Conservation (phyloP, 2,113 vertebrate species). For the Burhinus bistriatus region DNA sequence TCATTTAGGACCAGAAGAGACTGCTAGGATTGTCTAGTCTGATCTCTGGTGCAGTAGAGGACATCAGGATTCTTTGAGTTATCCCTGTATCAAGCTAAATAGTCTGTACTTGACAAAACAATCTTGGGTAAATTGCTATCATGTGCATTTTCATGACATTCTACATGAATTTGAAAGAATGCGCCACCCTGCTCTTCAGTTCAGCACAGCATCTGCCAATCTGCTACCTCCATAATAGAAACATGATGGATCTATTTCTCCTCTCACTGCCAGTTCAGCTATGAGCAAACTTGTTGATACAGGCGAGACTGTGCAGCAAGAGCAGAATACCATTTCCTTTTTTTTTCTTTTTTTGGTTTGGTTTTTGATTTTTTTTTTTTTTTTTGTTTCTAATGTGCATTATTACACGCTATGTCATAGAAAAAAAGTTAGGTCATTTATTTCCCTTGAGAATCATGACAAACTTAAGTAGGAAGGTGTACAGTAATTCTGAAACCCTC, state of each 20-base stretch:
- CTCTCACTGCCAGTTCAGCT: neutral
- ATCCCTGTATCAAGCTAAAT: fast-evolving
- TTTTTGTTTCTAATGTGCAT: neutral
- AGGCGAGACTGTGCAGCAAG: neutral
- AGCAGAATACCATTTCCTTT: neutral
- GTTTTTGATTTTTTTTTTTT: neutral
- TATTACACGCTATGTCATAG: neutral
- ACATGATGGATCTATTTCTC: neutral
- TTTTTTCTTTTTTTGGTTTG: neutral
- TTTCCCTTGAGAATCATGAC: neutral
- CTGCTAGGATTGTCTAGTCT: neutral
- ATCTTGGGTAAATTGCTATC: neutral
- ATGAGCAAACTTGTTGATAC: neutral
- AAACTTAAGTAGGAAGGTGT: neutral
- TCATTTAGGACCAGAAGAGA: neutral
- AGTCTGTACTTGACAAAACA: neutral
- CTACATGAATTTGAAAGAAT: neutral
- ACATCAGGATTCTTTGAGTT: neutral
- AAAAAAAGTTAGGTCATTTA: fast-evolving
- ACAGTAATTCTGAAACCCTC: neutral
- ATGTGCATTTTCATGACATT: neutral
- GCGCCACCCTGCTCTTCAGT: fast-evolving
- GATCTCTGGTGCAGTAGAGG: neutral
- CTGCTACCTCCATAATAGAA: neutral
- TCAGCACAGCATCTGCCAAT: neutral